These are phyloP conservation scores for Leptopilina myrica DNA, from an alignment of 2,888 invertebrate species.

Conservation along the genomic window DNA sequence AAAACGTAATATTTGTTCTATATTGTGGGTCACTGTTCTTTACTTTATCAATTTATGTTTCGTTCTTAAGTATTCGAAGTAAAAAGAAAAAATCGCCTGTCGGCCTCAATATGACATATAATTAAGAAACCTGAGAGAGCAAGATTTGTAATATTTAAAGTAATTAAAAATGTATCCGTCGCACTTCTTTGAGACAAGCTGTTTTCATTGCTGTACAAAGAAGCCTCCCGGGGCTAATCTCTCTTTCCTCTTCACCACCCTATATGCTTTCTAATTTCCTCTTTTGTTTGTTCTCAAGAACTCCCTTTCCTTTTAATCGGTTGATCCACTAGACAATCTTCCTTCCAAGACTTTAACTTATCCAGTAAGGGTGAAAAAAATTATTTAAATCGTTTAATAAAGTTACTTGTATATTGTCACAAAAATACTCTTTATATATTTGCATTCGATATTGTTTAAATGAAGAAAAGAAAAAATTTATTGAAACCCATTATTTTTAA, in stretches of 20 bases:
- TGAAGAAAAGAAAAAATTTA: too few relatives aligned
- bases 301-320: conserved; percentile 46
- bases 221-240: conserved; percentile 71
- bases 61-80: neutral
- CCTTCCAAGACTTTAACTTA: conserved; percentile 57
- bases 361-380: conserved; percentile 60
- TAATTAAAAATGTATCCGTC: conserved; percentile 76
- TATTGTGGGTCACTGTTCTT: too few relatives aligned
- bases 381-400: conserved; percentile 75
- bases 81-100: conserved; percentile 52
- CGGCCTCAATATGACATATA: conserved; percentile 73
- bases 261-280: conserved; percentile 49
- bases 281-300: conserved; percentile 42
- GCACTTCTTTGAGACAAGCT: conserved; percentile 74
- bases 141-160: conserved; percentile 72
- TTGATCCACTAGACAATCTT: conserved; percentile 38
- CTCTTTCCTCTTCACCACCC: conserved; percentile 47
- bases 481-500: too few relatives aligned
- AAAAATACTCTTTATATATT: conserved; percentile 15
- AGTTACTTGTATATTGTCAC: conserved; percentile 70
- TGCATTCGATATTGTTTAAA: too few relatives aligned
- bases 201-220: conserved; percentile 72
- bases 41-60: too few relatives aligned
- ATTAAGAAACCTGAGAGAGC: conserved; percentile 71
- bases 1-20: too few relatives aligned